These are phyloP conservation scores for Polyommatus iphigenia DNA, from an alignment of 2,888 invertebrate species.

Conservation along the genomic window DNA sequence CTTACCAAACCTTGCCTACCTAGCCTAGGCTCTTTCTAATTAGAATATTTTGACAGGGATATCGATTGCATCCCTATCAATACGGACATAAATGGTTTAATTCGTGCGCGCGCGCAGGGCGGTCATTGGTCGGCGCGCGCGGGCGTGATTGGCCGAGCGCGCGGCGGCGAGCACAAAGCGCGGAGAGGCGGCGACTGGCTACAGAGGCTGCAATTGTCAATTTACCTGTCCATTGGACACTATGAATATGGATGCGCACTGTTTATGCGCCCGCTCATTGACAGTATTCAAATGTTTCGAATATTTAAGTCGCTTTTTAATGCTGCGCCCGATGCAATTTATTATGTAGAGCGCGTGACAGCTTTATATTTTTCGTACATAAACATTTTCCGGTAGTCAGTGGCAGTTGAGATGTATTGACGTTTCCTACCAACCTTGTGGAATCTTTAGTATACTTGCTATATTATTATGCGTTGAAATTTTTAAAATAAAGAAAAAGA, in stretches of 20 bases:
- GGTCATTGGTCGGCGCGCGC: slow-evolving; percentile 61
- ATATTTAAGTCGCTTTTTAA: slow-evolving; percentile 35
- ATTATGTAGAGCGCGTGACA: slow-evolving; percentile 17
- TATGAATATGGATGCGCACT: slow-evolving; percentile 68
- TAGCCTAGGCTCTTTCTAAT: neutral
- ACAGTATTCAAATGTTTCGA: slow-evolving; percentile 39
- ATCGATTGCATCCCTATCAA: slow-evolving; percentile 61
- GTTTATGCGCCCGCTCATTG: slow-evolving; percentile 39
- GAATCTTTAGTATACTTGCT: neutral
- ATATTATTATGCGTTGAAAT: neutral
- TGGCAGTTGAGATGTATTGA: neutral
- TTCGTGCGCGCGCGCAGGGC: slow-evolving; percentile 60
- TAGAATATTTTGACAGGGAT: slow-evolving; percentile 27
- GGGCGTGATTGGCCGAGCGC: slow-evolving; percentile 43
- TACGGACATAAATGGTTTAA: slow-evolving; percentile 62
- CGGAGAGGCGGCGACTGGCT: slow-evolving; percentile 62
- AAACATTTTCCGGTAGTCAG: neutral
- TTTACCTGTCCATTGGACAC: slow-evolving; percentile 53
- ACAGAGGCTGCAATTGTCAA: slow-evolving; percentile 60
- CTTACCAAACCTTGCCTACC: neutral
- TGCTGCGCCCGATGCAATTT: slow-evolving; percentile 25
- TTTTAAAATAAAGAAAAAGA: neutral
- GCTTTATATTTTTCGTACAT: slow-evolving; percentile 16
- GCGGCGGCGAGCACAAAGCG: slow-evolving; percentile 65
- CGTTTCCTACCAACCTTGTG: neutral